Evolutionary conservation across 2,113 vertebrate genomes (phyloP).

Genomic region (Phaethon lepturus): DNA sequence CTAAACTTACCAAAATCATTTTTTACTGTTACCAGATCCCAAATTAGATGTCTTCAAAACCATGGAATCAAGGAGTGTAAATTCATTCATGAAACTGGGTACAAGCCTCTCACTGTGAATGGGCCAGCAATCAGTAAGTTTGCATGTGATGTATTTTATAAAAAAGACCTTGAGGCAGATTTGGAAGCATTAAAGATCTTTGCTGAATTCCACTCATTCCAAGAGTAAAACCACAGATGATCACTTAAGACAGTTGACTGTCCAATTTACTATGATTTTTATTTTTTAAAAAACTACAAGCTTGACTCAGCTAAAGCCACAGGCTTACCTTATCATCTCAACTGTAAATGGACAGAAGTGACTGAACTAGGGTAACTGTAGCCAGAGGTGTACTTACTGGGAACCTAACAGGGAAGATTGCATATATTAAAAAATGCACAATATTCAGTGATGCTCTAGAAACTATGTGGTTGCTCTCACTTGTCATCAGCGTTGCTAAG

Average conservation of each 20-base stretch:
- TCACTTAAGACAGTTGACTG: not conserved
- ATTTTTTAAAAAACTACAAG: not conserved
- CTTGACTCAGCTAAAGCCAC: slow-evolving; percentile 2
- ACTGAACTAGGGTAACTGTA: slow-evolving; percentile 42
- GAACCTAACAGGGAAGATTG: not conserved
- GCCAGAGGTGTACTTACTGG: slow-evolving; percentile 4
- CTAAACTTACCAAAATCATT: not conserved
- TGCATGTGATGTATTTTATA: not conserved
- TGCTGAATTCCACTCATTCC: not conserved
- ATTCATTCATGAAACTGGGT: not conserved
- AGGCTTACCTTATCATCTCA: not conserved
- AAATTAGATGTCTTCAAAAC: not conserved
- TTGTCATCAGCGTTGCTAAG: not conserved
- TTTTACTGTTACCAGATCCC: not conserved
- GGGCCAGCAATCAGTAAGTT: not conserved
- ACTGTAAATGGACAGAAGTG: slow-evolving; percentile 1
- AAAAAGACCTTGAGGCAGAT: not conserved
- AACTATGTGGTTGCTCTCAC: not conserved
- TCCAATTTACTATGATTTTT: not conserved
- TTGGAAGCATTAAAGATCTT: not conserved
- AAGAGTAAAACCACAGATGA: not conserved
- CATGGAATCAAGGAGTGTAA: not conserved
- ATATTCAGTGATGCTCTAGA: not conserved
- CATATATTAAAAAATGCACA: not conserved
- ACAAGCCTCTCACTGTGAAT: not conserved